phyloP scores from a whole-genome alignment of 2,113 vertebrate species.

The Vidua macroura region DNA sequence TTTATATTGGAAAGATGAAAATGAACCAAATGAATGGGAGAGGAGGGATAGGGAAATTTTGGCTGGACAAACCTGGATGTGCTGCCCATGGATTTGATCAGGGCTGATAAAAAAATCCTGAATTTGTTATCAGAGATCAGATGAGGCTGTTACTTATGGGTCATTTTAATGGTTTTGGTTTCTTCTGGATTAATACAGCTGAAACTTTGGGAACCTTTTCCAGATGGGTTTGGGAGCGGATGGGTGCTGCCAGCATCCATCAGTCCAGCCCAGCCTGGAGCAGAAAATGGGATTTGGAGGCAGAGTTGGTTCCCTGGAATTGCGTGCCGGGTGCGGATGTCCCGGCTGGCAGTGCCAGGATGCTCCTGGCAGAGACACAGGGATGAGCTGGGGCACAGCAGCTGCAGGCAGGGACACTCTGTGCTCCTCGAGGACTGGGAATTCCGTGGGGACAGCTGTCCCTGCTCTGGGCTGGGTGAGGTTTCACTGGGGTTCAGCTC shows the following conservation, averaged over 20 bases:
- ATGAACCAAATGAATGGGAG: no score
- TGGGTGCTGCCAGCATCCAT: not conserved
- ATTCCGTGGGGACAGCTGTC: not conserved
- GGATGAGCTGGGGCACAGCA: not conserved
- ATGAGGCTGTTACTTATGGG: not conserved
- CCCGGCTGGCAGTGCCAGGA: not conserved
- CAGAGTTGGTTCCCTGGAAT: accelerated
- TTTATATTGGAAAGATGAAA: not conserved
- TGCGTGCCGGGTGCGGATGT: not conserved
- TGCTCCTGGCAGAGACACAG: not conserved
- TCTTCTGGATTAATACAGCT: not conserved
- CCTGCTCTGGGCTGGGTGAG: not conserved
- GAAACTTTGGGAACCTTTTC: not conserved
- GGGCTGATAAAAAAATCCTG: not conserved
- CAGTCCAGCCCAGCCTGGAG: accelerated
- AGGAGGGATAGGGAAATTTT: not conserved
- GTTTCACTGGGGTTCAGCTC: not conserved
- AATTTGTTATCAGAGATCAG: not conserved
- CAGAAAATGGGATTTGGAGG: not conserved
- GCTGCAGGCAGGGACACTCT: not conserved
- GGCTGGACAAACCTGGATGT: not conserved
- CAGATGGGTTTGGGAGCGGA: not conserved
- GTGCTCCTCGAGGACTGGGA: not conserved
- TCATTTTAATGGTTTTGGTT: not conserved
- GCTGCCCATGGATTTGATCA: not conserved